Percentiles rank a stretch among this genome's conserved stretches.
phyloP scores from a whole-genome alignment of 2,888 invertebrate species.

The Alloplasta piceator region DNA sequence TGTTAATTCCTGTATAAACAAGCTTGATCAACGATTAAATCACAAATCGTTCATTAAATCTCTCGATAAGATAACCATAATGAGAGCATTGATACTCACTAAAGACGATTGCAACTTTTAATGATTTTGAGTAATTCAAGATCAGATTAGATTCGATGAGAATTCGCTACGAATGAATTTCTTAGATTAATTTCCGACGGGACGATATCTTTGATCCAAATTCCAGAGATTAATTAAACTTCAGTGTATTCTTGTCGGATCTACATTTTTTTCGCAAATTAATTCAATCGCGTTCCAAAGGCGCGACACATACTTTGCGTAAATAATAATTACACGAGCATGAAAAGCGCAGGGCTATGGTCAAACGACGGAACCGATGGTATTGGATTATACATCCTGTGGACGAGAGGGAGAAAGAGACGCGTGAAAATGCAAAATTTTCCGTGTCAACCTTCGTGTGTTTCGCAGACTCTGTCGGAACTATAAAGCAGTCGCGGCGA shows the following conservation, averaged over 20 bases:
- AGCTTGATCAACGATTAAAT: too few species aligned
- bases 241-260: not conserved
- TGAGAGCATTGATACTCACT: not conserved
- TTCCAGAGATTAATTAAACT: not conserved
- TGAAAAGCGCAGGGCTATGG: constrained; percentile 35
- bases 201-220: not conserved
- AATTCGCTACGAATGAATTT: not conserved
- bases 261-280: not conserved
- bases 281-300: constrained; percentile 16
- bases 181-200: not conserved
- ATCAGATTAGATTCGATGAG: not conserved
- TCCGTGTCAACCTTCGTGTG: constrained; percentile 27
- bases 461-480: constrained; percentile 36
- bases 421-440: constrained; percentile 62
- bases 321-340: constrained; percentile 51
- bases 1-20: too few species aligned
- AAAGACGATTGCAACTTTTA: not conserved
- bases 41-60: not conserved
- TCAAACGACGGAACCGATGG: constrained; percentile 47
- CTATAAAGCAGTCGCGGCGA: constrained; percentile 41
- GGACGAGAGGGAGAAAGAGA: not conserved
- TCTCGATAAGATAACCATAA: not conserved
- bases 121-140: not conserved
- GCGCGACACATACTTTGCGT: constrained; percentile 31
- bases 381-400: constrained; percentile 59